These are phyloP conservation scores for Adelosebastes latens DNA, from an alignment of 2,797 vertebrate species.

Conservation along the genomic window DNA sequence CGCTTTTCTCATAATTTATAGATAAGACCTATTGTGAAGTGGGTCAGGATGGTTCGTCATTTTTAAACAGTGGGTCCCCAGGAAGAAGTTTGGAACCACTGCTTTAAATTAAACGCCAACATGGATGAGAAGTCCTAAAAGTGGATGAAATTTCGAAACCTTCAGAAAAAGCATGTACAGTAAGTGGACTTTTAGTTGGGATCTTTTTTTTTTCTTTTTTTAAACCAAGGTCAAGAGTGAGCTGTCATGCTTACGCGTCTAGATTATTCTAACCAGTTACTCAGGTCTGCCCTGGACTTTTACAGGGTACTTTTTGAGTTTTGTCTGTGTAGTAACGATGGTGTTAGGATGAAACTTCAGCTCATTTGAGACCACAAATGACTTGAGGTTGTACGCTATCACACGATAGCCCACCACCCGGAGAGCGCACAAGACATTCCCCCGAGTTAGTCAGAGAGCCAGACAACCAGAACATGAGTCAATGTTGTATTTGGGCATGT, in stretches of 20 bases:
- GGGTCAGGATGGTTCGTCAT: too few species aligned
- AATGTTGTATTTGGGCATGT: conserved; percentile 24
- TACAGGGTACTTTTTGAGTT: not conserved
- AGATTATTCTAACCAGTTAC: not conserved
- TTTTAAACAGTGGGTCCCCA: too few species aligned
- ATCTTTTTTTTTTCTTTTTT: not conserved
- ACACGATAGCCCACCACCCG: conserved; percentile 12
- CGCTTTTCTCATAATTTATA: too few species aligned
- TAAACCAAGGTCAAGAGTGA: not conserved
- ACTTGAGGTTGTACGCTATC: not conserved
- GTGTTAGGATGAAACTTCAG: not conserved
- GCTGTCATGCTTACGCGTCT: not conserved
- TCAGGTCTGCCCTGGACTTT: not conserved
- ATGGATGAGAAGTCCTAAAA: not conserved
- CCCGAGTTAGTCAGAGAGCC: conserved; percentile 1
- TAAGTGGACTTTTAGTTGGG: too few species aligned
- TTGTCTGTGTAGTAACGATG: not conserved
- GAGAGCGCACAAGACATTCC: conserved; percentile 19
- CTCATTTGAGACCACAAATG: not conserved
- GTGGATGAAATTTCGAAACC: not conserved
- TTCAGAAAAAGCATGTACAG: too few species aligned
- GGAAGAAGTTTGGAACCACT: too few species aligned
- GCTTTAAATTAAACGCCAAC: not conserved
- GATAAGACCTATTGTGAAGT: too few species aligned
- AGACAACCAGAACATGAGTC: conserved; percentile 35